These are phyloP conservation scores for Suillia variegata DNA, from an alignment of 2,888 invertebrate species.

Conservation along the genomic window DNA sequence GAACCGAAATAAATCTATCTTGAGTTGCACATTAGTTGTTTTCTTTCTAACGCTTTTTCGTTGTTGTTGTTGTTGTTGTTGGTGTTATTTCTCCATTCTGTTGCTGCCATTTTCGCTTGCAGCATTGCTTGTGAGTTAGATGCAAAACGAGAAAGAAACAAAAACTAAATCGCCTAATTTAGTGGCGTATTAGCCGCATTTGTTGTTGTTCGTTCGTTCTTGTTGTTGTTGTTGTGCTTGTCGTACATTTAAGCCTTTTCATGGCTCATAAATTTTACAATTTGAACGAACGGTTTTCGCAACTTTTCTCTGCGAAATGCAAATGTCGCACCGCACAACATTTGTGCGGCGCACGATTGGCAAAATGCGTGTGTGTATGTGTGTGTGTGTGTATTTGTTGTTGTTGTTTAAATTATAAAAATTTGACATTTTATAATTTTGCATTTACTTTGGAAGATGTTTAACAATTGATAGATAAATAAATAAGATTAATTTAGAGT, in stretches of 20 bases:
- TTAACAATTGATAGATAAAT: too few relatives aligned
- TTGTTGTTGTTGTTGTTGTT: too few relatives aligned
- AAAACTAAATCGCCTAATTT: background rate
- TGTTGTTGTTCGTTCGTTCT: background rate
- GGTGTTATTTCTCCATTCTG: background rate
- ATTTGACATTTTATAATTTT: too few relatives aligned
- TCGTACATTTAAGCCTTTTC: conserved; percentile 38
- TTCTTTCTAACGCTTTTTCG: background rate
- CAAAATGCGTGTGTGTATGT: conserved; percentile 2
- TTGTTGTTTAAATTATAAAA: too few relatives aligned
- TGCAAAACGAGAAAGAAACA: too few relatives aligned
- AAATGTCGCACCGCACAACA: background rate
- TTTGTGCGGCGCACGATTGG: background rate
- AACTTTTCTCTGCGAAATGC: too few relatives aligned
- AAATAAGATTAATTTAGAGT: too few relatives aligned
- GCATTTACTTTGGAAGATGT: too few relatives aligned
- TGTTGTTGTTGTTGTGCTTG: conserved; percentile 20
- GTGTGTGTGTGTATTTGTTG: background rate
- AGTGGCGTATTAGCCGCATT: background rate
- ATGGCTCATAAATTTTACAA: conserved; percentile 51
- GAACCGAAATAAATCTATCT: background rate
- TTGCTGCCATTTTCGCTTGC: background rate
- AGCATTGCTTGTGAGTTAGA: too few relatives aligned
- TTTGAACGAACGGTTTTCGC: conserved; percentile 25
- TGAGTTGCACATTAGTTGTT: background rate